Conservation (phyloP, 2,797 vertebrate species). For the Crenuchus spilurus region DNA sequence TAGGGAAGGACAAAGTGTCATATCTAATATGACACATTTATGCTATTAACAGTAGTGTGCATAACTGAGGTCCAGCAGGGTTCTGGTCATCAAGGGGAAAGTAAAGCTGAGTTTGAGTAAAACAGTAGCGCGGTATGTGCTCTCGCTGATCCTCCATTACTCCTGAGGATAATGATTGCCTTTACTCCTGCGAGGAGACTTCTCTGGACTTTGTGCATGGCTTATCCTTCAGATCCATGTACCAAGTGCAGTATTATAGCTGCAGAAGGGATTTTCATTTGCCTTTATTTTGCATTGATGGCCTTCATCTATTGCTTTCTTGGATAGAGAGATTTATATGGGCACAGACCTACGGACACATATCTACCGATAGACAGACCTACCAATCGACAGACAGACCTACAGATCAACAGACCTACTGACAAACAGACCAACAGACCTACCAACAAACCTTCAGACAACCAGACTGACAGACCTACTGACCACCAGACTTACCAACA, state of each 20-base stretch:
- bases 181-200: conserved; percentile 12
- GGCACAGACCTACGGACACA: too few relatives aligned
- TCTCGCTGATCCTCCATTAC: conserved; percentile 43
- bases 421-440: too few relatives aligned
- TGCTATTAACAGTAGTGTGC: conserved; percentile 52
- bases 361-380: too few relatives aligned
- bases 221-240: conserved; percentile 28
- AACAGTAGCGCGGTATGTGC: conserved; percentile 47
- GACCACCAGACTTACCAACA: too few relatives aligned
- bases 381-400: too few relatives aligned
- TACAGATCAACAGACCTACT: too few relatives aligned
- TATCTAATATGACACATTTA: conserved; percentile 57
- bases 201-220: background rate
- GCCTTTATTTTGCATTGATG: background rate
- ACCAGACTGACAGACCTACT: too few relatives aligned
- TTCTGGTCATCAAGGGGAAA: conserved; percentile 48
- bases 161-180: conserved; percentile 38
- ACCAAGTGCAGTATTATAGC: conserved; percentile 6
- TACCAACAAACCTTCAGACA: too few relatives aligned
- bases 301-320: background rate
- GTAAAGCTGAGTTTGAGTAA: conserved; percentile 49
- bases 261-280: conserved; percentile 21
- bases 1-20: conserved; percentile 57
- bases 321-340: background rate
- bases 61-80: conserved; percentile 46